Percentiles rank a stretch among this genome's conserved stretches.
Conservation (phyloP, 2,797 vertebrate species). For the Podargus strigoides region DNA sequence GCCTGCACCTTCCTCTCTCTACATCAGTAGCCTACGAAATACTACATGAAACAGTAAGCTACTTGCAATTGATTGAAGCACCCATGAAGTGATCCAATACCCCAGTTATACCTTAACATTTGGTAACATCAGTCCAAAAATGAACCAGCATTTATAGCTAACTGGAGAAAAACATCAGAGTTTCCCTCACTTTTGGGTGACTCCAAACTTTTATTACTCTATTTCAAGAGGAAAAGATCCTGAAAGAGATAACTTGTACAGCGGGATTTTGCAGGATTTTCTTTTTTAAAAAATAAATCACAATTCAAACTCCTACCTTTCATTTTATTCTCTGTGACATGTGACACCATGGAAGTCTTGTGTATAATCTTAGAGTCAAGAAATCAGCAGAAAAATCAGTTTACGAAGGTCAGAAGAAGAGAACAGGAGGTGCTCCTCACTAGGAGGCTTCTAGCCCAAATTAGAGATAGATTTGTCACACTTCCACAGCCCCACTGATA, state of each 20-base stretch:
- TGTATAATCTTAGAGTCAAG: neutral
- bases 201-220: neutral
- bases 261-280: neutral
- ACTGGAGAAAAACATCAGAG: neutral
- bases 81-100: neutral
- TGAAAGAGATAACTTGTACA: neutral
- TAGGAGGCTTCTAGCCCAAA: neutral
- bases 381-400: neutral
- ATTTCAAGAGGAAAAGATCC: neutral
- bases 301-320: neutral
- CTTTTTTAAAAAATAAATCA: neutral
- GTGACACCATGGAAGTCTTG: neutral
- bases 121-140: neutral
- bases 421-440: neutral
- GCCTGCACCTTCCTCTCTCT: neutral
- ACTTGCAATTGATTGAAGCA: neutral
- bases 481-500: neutral
- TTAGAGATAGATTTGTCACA: neutral
- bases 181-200: neutral
- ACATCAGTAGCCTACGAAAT: neutral
- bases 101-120: neutral
- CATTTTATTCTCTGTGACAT: neutral
- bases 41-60: neutral
- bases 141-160: neutral
- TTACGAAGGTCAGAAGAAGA: neutral